Percentiles rank a stretch among this genome's conserved stretches.
Evolutionary conservation across 2,888 invertebrate species (phyloP).

Genomic region (Trichacis sp.): DNA sequence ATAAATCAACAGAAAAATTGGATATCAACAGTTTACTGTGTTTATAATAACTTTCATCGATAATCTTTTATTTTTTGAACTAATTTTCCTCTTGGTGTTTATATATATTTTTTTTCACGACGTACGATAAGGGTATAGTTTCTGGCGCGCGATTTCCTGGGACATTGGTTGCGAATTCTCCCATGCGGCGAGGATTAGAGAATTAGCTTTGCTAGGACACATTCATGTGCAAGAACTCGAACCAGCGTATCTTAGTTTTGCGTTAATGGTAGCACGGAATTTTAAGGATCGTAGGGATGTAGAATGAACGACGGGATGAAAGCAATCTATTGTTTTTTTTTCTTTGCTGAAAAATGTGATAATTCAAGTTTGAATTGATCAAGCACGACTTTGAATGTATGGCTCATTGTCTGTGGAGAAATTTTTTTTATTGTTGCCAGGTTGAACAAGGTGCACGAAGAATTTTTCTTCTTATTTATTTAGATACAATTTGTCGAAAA

Average conservation of each 20-base stretch:
- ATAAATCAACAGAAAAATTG: too few relatives aligned
- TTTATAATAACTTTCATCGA: too few relatives aligned
- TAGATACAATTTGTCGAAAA: neutral
- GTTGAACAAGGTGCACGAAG: neutral
- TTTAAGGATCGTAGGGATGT: neutral
- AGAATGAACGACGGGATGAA: conserved; percentile 1
- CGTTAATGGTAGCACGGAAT: conserved; percentile 2
- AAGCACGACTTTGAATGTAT: conserved; percentile 2
- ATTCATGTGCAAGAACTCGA: neutral
- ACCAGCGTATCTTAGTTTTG: neutral
- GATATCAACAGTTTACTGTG: conserved; percentile 18
- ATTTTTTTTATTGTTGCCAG: conserved; percentile 1
- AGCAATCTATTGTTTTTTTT: neutral
- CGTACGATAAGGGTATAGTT: too few relatives aligned
- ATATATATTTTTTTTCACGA: too few relatives aligned
- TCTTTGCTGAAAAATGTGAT: conserved; percentile 8
- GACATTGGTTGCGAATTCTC: neutral
- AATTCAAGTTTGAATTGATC: conserved; percentile 4
- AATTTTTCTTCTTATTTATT: neutral
- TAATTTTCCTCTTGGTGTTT: too few relatives aligned
- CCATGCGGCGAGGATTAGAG: neutral
- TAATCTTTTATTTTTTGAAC: too few relatives aligned
- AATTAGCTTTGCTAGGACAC: neutral
- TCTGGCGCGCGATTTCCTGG: neutral
- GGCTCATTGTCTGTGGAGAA: neutral